Conservation (phyloP, 2,113 vertebrate species). For the Nannobrachium achirus region DNA sequence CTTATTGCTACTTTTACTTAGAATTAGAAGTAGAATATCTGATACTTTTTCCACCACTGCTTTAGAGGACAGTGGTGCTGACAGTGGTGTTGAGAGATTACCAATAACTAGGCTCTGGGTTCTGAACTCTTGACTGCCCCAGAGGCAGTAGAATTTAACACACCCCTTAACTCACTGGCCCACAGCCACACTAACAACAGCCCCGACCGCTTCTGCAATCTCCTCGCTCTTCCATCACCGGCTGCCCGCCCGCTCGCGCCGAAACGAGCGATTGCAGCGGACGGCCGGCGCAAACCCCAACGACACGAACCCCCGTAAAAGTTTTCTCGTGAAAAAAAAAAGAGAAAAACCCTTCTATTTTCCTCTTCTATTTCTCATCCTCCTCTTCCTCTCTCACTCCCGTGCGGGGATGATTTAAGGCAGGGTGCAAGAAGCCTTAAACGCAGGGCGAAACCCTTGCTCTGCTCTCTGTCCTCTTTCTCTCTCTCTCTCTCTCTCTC, state of each 20-base stretch:
- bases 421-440: conserved; percentile 43
- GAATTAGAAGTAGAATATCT: no score
- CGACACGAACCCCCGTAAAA: conserved; percentile 57
- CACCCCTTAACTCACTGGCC: conserved; percentile 54
- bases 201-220: conserved; percentile 21
- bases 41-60: no score
- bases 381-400: conserved; percentile 40
- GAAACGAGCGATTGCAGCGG: conserved; percentile 34
- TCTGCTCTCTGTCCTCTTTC: no score
- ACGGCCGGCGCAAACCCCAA: no score
- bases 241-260: conserved; percentile 44
- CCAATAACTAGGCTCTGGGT: conserved; percentile 7
- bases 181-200: conserved; percentile 38
- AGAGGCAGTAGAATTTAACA: conserved; percentile 49
- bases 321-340: conserved; percentile 25
- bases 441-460: conserved; percentile 61
- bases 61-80: no score
- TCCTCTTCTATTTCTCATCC: conserved; percentile 33
- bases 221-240: conserved; percentile 48
- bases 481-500: conserved; percentile 43
- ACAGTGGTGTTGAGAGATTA: background rate
- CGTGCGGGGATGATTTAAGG: conserved; percentile 76
- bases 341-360: conserved; percentile 30
- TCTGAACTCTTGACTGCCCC: conserved; percentile 27
- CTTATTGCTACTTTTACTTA: no score